Conservation (phyloP, 2,888 invertebrate species). For the Polydrusus tereticollis region DNA sequence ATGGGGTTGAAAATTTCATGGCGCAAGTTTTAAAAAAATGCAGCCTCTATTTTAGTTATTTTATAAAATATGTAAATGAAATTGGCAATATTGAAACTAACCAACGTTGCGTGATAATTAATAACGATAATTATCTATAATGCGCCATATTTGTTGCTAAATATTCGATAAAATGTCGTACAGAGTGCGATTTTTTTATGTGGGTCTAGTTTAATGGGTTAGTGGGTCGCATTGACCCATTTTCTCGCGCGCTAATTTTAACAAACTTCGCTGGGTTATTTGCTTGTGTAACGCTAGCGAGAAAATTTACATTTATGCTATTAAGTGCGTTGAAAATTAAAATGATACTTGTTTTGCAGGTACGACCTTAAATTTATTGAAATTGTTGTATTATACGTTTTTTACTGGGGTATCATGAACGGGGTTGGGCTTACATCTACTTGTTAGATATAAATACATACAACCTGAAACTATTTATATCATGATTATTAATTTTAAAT, state of each 20-base stretch:
- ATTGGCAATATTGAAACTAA: slow-evolving; percentile 11
- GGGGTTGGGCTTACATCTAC: too few species aligned
- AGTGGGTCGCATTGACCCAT: slow-evolving; percentile 62
- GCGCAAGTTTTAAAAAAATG: too few species aligned
- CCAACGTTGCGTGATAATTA: slow-evolving; percentile 24
- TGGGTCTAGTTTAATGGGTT: slow-evolving; percentile 62
- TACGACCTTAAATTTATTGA: slow-evolving; percentile 46
- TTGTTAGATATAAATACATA: too few species aligned
- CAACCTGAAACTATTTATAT: too few species aligned
- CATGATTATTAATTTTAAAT: too few species aligned
- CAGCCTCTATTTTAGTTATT: too few species aligned
- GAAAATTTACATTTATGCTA: slow-evolving; percentile 32
- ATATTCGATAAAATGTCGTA: slow-evolving; percentile 21
- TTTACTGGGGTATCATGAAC: too few species aligned
- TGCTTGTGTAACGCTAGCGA: slow-evolving; percentile 8
- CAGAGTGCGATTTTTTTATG: slow-evolving; percentile 40
- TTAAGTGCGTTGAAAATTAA: slow-evolving; percentile 50
- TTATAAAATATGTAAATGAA: slow-evolving; percentile 19
- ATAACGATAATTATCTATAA: slow-evolving; percentile 6
- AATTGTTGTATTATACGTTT: slow-evolving; percentile 26
- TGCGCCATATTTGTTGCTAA: slow-evolving; percentile 17
- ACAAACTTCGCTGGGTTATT: slow-evolving; percentile 13
- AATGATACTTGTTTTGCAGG: slow-evolving; percentile 47
- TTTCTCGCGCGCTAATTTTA: slow-evolving; percentile 55
- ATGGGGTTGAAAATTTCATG: too few species aligned